Base-by-base conservation (phyloP, 2,797 vertebrate species). In the Eurystomus glaucurus region DNA sequence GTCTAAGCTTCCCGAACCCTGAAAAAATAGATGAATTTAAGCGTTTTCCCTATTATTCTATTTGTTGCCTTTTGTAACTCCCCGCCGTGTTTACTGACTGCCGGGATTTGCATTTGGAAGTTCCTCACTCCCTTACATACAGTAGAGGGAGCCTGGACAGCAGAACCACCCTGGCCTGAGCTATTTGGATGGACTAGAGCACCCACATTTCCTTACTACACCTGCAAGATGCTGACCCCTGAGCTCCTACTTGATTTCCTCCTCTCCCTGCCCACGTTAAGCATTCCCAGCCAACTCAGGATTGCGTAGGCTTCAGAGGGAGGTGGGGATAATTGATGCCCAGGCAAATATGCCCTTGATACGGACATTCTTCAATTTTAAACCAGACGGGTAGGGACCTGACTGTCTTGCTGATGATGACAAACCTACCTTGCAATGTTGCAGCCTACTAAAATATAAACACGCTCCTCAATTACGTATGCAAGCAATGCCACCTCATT, bases 341-440 rank as follows among this genome's bases (percentile, higher is more conserved):
- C 77, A 60, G 39, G 90, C 39, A 66, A 78, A 92, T 65, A 25
- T 45, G 79, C 69, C 92, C 91, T 94, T 88, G 80, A n/a, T 80
- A n/a, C 1, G 25, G 91, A 72, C 76, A 88, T 97, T 79, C 61
- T 91, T 96, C 87, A 94, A 39, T 87, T 93, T 91, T 81, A 52
- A 94, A 58, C 4, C 85, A 96, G 90, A 85, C 83, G 31, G 48
- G 66, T 91, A 75, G 41, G 80, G 80, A 83, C 92, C 94, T 92
- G 87, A 61, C 75, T 94, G 84, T 71, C 93, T 82, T 96, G 95
- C 86, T 94, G 93, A 93, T 94, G 89, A 50, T 83, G 68, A 51
- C 86, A 92, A 71, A 51, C 60, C 80, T 85, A 61, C 78, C 61
- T 84, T 55, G 85, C 51, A 61, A 6, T 65, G 55, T 78, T 92